phyloP scores from a whole-genome alignment of 2,888 invertebrate species.

The Argyresthia goedartella region DNA sequence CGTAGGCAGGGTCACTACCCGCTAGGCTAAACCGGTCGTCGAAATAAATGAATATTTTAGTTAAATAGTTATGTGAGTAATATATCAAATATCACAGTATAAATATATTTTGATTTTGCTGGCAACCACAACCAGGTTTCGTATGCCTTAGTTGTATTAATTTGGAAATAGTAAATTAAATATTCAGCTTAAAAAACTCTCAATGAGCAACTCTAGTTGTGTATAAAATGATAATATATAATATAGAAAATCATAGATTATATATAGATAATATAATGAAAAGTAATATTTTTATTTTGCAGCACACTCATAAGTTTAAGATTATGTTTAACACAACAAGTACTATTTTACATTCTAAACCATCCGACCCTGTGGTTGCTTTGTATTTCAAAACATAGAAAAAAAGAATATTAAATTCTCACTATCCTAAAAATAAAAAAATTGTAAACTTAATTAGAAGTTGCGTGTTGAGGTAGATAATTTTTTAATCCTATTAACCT shows the following conservation, averaged over 20 bases:
- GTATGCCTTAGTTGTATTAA: too few species aligned
- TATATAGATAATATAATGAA: too few species aligned
- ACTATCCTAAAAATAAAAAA: slow-evolving; percentile 60
- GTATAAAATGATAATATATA: background rate
- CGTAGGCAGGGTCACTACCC: too few species aligned
- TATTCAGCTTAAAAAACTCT: background rate
- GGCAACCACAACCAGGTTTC: background rate
- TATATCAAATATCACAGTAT: slow-evolving; percentile 17
- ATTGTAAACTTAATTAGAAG: slow-evolving; percentile 60
- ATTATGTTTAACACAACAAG: slow-evolving; percentile 9
- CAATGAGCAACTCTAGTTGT: background rate
- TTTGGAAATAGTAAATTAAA: too few species aligned
- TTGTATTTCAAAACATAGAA: slow-evolving; percentile 40
- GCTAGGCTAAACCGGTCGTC: too few species aligned
- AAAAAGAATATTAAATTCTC: slow-evolving; percentile 46
- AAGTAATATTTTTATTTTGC: slow-evolving; percentile 45
- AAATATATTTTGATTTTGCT: background rate
- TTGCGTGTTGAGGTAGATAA: slow-evolving; percentile 65
- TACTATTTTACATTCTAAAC: slow-evolving; percentile 4
- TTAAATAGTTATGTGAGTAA: slow-evolving; percentile 26
- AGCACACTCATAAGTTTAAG: slow-evolving; percentile 45
- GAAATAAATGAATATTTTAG: background rate
- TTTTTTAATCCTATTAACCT: slow-evolving; percentile 70
- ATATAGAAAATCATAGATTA: too few species aligned
- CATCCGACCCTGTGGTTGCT: slow-evolving; percentile 28